Conservation (phyloP, 2,113 vertebrate species). For the Phylloscopus trochiloides region DNA sequence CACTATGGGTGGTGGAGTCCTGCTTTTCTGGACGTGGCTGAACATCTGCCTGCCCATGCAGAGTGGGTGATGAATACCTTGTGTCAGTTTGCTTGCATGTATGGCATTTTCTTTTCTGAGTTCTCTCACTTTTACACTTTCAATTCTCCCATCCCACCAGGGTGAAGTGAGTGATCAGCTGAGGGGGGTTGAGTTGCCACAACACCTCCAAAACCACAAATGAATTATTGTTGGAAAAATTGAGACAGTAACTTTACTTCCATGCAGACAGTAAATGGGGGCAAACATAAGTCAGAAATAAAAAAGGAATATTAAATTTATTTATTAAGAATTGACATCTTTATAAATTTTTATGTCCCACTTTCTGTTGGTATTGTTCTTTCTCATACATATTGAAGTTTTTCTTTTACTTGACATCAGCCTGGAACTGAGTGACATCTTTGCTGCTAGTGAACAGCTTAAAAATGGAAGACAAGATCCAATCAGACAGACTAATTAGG, state of each 20-base stretch:
- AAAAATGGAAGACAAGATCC: slow-evolving; percentile 22
- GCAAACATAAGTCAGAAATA: not conserved
- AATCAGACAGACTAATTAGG: slow-evolving; percentile 38
- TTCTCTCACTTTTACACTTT: not conserved
- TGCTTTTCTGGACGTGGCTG: not conserved
- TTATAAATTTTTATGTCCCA: not conserved
- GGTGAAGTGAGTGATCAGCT: accelerated
- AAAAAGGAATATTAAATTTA: not conserved
- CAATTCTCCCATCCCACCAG: not conserved
- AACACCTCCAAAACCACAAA: not conserved
- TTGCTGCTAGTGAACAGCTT: not conserved
- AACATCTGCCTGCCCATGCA: not conserved
- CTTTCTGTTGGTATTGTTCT: not conserved
- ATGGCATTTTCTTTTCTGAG: not conserved
- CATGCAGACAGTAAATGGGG: not conserved
- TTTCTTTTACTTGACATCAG: not conserved
- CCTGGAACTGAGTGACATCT: not conserved
- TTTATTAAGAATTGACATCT: not conserved
- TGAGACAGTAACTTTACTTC: not conserved
- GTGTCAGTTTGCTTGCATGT: not conserved
- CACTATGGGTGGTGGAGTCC: accelerated
- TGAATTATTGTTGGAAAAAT: not conserved
- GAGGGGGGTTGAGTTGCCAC: not conserved
- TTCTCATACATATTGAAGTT: not conserved
- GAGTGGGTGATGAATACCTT: not conserved